phyloP scores from a whole-genome alignment of 53 echinoderm and acorn worm genomes.

The Holothuria scabra region DNA sequence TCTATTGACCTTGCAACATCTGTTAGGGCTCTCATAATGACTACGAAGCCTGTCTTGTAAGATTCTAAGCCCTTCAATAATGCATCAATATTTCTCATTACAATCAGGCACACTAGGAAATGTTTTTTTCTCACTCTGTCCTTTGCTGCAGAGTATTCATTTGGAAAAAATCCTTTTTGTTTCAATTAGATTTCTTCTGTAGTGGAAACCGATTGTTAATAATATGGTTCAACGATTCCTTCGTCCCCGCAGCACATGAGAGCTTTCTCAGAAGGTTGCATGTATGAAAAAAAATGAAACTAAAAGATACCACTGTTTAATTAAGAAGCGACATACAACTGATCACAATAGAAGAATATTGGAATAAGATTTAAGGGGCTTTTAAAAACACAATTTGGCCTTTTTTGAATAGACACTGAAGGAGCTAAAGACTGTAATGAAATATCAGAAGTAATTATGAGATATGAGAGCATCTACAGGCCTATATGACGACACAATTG shows the following conservation, averaged over 20 bases:
- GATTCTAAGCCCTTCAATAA: constrained; percentile 29
- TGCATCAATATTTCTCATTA: constrained; percentile 30
- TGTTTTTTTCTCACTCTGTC: constrained; percentile 34
- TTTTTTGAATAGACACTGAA: neutral
- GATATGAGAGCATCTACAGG: neutral
- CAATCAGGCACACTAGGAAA: constrained; percentile 12
- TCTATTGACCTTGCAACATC: constrained; percentile 42
- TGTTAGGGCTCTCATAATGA: constrained; percentile 41
- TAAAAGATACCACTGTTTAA: constrained; percentile 45
- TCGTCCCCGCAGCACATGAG: neutral
- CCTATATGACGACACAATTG: neutral
- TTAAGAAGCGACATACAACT: constrained; percentile 40
- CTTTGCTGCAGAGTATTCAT: constrained; percentile 15
- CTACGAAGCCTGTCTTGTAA: constrained; percentile 23
- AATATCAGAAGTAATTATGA: constrained; percentile 30
- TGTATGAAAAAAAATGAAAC: constrained; percentile 32
- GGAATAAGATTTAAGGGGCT: constrained; percentile 42
- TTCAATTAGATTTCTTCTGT: constrained; percentile 37
- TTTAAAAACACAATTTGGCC: constrained; percentile 26
- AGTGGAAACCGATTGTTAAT: constrained; percentile 25
- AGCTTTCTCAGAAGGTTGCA: constrained; percentile 38
- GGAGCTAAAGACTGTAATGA: constrained; percentile 8
- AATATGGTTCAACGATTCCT: constrained; percentile 45
- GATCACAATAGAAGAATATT: constrained; percentile 39
- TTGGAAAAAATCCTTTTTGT: constrained; percentile 39